Evolutionary conservation across 2,888 invertebrate genomes (phyloP), one percentile per base, ranked within the genome.

Genomic region (Drosophila glabriapex): DNA sequence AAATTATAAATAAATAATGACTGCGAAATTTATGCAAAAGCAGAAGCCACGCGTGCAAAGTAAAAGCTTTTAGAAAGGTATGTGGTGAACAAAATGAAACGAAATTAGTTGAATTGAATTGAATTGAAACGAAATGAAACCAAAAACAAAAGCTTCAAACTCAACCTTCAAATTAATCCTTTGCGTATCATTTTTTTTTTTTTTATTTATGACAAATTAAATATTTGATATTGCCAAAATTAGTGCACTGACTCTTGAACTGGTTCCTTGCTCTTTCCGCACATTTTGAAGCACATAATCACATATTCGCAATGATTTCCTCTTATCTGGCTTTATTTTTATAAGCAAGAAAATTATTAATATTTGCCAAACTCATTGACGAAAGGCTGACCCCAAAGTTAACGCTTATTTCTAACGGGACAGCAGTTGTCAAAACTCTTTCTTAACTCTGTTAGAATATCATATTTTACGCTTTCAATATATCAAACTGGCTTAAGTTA

Each of bases 11-110:
- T 66, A 83, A 65, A 86, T 65, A 63, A 78, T 85, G 83, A 58
- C 68, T 71, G 62, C 52, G 46, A 74, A 74, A 73, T 88, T 72
- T 55, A 52, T 85, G 73, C 75, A 68, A 70, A 83, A 87, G 71
- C 74, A 74, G 87, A 87, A 90, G 68, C 59, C 55, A 58, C 69
- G 31, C 41, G 60, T 59, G 59, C 61, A 58, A 35, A 73, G 56
- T 65, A 72, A 77, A 58, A 76, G 56, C 54, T 54, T 70, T 71
- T 75, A 74, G 62, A 90, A 68, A 80, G 87, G 87, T 87, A 87
- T 46, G 84, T 86, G 53, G 10, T 37, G 25, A 46, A 46, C 25
- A 25, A 25, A 46, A 25, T 16, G 10, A 28, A 46, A 16, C 25
- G 25, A 46, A 46, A 25, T 46, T 12, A 25, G 16, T 4, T 25